Conservation (phyloP, 2,113 vertebrate species). For the Periophthalmodon schlosseri region DNA sequence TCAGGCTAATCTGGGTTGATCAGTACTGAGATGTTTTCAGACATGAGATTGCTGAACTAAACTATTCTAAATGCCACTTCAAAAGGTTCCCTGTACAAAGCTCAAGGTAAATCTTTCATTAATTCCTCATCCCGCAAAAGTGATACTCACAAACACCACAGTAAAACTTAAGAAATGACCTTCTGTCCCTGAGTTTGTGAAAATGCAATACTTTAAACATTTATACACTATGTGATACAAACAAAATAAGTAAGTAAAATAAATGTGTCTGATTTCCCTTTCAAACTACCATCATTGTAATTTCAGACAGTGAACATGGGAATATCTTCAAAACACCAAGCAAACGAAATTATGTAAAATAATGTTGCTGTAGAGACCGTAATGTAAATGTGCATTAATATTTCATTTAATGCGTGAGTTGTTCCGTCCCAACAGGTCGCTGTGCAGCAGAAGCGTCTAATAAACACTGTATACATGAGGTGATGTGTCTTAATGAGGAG, state of each 20-base stretch:
- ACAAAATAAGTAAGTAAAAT: no score
- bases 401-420: background rate
- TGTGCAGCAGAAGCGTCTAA: background rate
- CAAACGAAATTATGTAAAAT: background rate
- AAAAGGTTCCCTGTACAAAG: background rate
- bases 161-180: no score
- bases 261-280: background rate
- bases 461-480: constrained; percentile 17
- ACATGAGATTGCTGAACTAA: background rate
- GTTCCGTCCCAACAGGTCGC: background rate
- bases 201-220: no score
- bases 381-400: background rate
- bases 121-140: background rate
- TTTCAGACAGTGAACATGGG: background rate
- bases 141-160: no score
- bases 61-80: background rate
- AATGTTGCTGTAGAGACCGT: background rate
- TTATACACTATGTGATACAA: no score
- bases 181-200: no score
- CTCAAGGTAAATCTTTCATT: background rate
- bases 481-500: constrained; percentile 46
- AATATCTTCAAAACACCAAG: background rate
- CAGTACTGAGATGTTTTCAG: background rate
- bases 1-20: background rate
- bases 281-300: background rate